phyloP scores from a whole-genome alignment of 1,140 invertebrate genomes.

The Ganaspis sp. region DNA sequence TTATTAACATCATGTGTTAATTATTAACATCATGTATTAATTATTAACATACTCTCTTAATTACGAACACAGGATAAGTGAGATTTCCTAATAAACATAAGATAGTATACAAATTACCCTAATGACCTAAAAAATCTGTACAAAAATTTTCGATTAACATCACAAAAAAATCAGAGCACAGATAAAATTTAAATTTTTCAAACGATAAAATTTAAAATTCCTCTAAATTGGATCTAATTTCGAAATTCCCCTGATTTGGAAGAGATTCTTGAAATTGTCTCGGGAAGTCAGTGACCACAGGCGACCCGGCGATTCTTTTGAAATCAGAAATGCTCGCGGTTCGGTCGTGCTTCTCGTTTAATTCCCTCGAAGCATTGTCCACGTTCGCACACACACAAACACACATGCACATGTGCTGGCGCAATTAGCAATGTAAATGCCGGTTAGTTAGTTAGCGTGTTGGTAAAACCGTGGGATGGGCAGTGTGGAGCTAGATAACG shows the following conservation, averaged over 20 bases:
- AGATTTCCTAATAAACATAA: no score
- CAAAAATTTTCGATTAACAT: no score
- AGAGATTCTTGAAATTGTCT: background rate
- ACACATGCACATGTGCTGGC: conserved; percentile 67
- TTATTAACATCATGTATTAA: no score
- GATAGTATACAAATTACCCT: no score
- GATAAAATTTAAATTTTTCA: background rate
- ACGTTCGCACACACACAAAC: conserved; percentile 66
- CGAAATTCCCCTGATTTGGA: background rate
- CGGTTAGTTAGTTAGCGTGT: conserved; percentile 74
- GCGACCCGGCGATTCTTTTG: conserved; percentile 38
- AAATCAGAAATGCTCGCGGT: conserved; percentile 46
- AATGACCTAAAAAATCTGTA: no score
- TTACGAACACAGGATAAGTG: no score
- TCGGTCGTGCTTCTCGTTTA: conserved; percentile 49
- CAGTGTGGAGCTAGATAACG: conserved; percentile 66
- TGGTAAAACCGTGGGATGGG: conserved; percentile 63
- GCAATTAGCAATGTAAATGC: conserved; percentile 77
- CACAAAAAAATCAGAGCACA: no score
- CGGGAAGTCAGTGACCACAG: background rate
- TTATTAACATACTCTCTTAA: no score
- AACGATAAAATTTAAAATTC: no score
- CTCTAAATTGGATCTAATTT: background rate
- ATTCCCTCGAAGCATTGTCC: conserved; percentile 70
- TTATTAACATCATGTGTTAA: no score